Base-by-base conservation (phyloP, 2,113 vertebrate genomes). In the Ptychochromis oligacanthus region DNA sequence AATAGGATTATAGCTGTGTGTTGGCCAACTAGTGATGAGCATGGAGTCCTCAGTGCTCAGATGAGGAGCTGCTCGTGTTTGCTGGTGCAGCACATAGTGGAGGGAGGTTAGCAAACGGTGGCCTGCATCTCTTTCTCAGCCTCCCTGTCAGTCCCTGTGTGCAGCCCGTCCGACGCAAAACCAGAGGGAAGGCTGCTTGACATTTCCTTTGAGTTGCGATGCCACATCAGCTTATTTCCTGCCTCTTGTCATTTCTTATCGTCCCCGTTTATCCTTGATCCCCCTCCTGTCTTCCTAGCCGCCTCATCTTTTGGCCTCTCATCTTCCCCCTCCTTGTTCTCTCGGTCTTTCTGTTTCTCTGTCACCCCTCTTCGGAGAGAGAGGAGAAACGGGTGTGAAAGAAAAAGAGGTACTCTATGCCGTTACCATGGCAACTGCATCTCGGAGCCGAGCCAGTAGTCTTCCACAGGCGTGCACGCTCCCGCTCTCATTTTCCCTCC, bases 371-470 rank as follows among this genome's bases (percentile, higher is more conserved):
- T 64, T 61, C 83, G 77, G 85, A 77, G 86, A 82, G 81, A 80
- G 84, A 83, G 83, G 85, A 80, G 81, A 75, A n/a, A 77, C 77
- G 15, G 74, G 72, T 74, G 72, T 55, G 77, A 79, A 64, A 84
- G 74, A 89, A 81, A 64, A 82, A 52, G 64, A 72, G 67, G 26
- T 86, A 83, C 89, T 92, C 90, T 56, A 89, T 88, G 81, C 85
- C 87, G 94, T 96, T 95, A 91, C 95, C 95, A 95, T 96, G 92
- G 95, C 89, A 95, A 96, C 95, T 92, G 90, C 89, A 80, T 95
- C 94, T 87, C 84, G 20, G 89, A 89, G 93, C 87, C 12, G 79
- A 91, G 90, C 90, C 93, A 79, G 88, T 84, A 77, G 74, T 89
- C 86, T 92, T 90, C 85, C 83, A 89, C 80, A 75, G 86, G 82